Conservation (phyloP, 2,113 vertebrate genomes). For the Diadophis punctatus region DNA sequence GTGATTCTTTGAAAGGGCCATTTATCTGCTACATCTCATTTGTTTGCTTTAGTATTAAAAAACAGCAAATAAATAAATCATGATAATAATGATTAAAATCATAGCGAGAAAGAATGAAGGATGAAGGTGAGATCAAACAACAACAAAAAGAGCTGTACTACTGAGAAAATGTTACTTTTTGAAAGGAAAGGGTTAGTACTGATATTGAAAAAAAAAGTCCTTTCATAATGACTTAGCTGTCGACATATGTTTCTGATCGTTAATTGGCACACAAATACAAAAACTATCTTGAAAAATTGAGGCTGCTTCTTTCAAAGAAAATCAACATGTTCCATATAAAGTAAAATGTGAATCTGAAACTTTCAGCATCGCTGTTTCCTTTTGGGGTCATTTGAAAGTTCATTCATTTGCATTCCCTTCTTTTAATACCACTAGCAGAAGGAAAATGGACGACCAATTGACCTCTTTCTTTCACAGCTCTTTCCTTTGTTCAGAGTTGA, state of each 20-base stretch:
- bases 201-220: slow-evolving; percentile 28
- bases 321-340: not conserved
- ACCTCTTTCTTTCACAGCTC: not conserved
- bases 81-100: slow-evolving; percentile 26
- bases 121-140: not conserved
- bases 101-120: slow-evolving; percentile 14
- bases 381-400: slow-evolving; percentile 3
- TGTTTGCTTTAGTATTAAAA: slow-evolving; percentile 31
- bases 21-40: slow-evolving; percentile 16
- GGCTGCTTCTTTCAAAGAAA: slow-evolving; percentile 13
- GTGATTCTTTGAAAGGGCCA: not conserved
- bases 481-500: slow-evolving; percentile 31
- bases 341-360: slow-evolving; percentile 18
- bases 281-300: slow-evolving; percentile 22
- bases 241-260: slow-evolving; percentile 19
- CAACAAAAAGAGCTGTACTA: slow-evolving; percentile 7
- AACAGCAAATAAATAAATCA: slow-evolving; percentile 23
- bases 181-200: slow-evolving; percentile 31
- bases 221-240: slow-evolving; percentile 20
- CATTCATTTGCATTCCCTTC: slow-evolving; percentile 28
- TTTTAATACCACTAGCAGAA: slow-evolving; percentile 22
- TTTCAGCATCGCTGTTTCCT: slow-evolving; percentile 20
- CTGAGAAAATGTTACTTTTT: slow-evolving; percentile 33
- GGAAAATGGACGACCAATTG: not conserved
- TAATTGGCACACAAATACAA: not conserved